Evolutionary conservation across 1,140 invertebrate genomes (phyloP), one percentile per base, ranked within the genome.

Genomic region (Nephotettix cincticeps): DNA sequence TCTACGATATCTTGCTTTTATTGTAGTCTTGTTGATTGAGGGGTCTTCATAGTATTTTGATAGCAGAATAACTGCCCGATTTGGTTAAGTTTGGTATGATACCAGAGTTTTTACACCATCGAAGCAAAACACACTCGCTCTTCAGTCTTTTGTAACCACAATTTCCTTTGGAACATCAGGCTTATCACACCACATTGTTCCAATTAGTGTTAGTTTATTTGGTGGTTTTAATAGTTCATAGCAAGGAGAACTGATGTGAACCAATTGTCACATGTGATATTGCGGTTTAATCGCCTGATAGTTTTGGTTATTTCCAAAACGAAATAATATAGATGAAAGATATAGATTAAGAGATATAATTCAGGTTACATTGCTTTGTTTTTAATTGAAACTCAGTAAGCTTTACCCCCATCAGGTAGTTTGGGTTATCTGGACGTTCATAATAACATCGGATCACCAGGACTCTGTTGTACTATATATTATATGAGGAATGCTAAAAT

Each of bases 1-100:
- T 71, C 30, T 43, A 83, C 76, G 29, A 84, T 81, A 21, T 82
- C 75, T 56, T 80, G 81, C 68, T 81, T 82, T 29, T 76, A n/a
- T 66, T 27, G 68, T 70, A 27, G 14, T 65, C 14, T 56, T 11
- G 66, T 77, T 66, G 6, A 75, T 71, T 2, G 51, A 36, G 28
- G 71, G 30, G 70, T 75, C n/a, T n/a, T n/a, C n/a, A n/a, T 74
- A 71, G 74, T 64, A 65, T 79, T 75, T 69, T 76, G 71, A 13
- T 67, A 72, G 13, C 75, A 77, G 36, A 76, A 11, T 43, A 43
- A 43, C 40, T 11, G 9, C n/a, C 9, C 40, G 40, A 9, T 43
- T 43, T 43, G 9, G 40, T 43, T 43, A 11, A 11, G 40, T 9
- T 43, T 43, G 9, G n/a, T 43, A 43, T 9, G 40, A 43, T 43